phyloP scores from a whole-genome alignment of 2,888 invertebrate genomes.

The Coelopa pilipes region DNA sequence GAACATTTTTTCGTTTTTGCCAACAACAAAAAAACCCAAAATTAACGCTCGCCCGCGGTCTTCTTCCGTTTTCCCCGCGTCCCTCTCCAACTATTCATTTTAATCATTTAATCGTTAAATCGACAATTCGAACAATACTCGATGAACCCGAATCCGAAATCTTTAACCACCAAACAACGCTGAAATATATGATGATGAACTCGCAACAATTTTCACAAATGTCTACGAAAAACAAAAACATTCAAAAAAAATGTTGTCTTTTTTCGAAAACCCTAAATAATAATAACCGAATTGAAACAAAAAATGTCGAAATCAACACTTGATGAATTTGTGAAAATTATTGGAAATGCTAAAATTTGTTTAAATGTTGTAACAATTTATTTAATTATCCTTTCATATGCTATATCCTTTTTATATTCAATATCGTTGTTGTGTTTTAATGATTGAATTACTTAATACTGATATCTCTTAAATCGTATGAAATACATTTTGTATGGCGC shows the following conservation, averaged over 20 bases:
- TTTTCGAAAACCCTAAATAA: constrained; percentile 33
- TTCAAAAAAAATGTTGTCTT: constrained; percentile 15
- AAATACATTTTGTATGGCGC: constrained; percentile 25
- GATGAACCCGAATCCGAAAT: constrained; percentile 22
- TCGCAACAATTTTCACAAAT: constrained; percentile 28
- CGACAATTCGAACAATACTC: not conserved
- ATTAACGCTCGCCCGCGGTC: constrained; percentile 44
- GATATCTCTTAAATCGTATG: constrained; percentile 22
- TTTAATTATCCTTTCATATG: constrained; percentile 30
- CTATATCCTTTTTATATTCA: constrained; percentile 30
- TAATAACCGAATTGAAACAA: not conserved
- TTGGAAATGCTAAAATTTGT: constrained; percentile 21
- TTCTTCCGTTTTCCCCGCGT: constrained; percentile 12
- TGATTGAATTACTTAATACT: not conserved
- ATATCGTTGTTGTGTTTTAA: constrained; percentile 32
- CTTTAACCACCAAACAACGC: too few relatives aligned
- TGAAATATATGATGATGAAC: constrained; percentile 27
- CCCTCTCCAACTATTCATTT: not conserved
- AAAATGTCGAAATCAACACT: not conserved
- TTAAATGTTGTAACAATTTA: constrained; percentile 53
- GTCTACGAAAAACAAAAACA: not conserved
- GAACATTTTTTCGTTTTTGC: constrained; percentile 28
- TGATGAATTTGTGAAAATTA: constrained; percentile 6
- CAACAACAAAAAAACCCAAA: constrained; percentile 39
- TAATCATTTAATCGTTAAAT: too few relatives aligned